phyloP scores from a whole-genome alignment of 2,797 vertebrate genomes.

The Cossypha polioptera region DNA sequence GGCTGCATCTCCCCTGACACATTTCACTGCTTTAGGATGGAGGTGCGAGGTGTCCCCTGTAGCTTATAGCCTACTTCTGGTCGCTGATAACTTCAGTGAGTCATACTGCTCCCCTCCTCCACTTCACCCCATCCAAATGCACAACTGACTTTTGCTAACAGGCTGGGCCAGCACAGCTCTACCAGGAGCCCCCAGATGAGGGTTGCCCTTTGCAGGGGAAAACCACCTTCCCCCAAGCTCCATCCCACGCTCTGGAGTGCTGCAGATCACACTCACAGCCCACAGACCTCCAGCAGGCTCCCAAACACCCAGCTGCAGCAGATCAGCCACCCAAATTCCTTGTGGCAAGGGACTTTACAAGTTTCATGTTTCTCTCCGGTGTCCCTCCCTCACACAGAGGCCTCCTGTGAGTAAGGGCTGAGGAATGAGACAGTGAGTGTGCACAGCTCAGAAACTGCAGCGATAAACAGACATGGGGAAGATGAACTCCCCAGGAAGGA shows the following conservation, averaged over 20 bases:
- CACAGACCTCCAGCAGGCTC: neutral
- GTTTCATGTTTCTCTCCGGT: constrained; percentile 5
- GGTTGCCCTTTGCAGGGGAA: neutral
- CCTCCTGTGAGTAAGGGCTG: constrained; percentile 15
- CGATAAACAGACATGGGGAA: neutral
- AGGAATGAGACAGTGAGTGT: neutral
- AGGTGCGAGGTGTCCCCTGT: neutral
- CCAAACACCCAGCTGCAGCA: neutral
- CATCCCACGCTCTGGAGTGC: neutral
- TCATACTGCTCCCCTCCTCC: neutral
- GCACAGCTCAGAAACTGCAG: neutral
- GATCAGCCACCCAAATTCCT: neutral
- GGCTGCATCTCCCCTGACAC: neutral
- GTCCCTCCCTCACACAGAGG: constrained; percentile 28
- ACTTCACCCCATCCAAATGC: neutral
- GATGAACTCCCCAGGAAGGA: neutral
- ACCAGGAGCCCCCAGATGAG: neutral
- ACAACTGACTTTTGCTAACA: neutral
- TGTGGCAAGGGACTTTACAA: neutral
- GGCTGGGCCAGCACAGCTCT: fast-evolving
- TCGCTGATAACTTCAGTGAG: neutral
- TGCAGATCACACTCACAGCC: neutral
- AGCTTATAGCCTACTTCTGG: neutral
- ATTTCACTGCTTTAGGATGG: neutral
- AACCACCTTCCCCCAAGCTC: neutral